Percentiles rank a stretch among this genome's conserved stretches.
These are phyloP conservation scores for Lycaon pictus DNA, from an alignment of 2,113 vertebrate species.

Conservation along the genomic window DNA sequence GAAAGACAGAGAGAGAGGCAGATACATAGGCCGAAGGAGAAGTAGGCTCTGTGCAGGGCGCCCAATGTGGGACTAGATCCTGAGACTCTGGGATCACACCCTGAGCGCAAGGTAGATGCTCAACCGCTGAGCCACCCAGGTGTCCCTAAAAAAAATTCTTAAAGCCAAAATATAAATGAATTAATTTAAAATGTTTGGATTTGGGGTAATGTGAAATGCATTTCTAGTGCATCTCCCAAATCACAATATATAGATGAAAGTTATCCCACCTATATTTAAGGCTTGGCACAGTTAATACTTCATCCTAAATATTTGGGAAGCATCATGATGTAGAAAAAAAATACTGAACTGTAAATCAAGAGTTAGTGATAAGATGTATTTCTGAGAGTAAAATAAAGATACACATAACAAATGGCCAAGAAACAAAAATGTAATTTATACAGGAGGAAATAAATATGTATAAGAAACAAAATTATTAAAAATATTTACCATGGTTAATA, in stretches of 20 bases:
- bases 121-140: too few relatives aligned
- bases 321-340: background rate
- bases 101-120: too few relatives aligned
- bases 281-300: background rate
- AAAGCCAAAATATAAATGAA: background rate
- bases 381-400: background rate
- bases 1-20: too few relatives aligned
- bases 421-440: background rate
- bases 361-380: background rate
- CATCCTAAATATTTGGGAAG: background rate
- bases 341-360: background rate
- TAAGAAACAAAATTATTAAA: slow-evolving; percentile 4
- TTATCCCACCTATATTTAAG: background rate
- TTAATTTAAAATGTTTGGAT: background rate
- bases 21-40: too few relatives aligned
- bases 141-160: background rate
- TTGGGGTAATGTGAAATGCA: background rate
- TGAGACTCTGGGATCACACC: too few relatives aligned
- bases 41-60: too few relatives aligned
- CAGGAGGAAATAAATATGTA: background rate
- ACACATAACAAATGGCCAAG: background rate
- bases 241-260: background rate
- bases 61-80: too few relatives aligned
- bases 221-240: background rate
- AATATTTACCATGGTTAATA: background rate